Base-by-base conservation (phyloP, 2,113 vertebrate genomes). In the Aramus guarauna region DNA sequence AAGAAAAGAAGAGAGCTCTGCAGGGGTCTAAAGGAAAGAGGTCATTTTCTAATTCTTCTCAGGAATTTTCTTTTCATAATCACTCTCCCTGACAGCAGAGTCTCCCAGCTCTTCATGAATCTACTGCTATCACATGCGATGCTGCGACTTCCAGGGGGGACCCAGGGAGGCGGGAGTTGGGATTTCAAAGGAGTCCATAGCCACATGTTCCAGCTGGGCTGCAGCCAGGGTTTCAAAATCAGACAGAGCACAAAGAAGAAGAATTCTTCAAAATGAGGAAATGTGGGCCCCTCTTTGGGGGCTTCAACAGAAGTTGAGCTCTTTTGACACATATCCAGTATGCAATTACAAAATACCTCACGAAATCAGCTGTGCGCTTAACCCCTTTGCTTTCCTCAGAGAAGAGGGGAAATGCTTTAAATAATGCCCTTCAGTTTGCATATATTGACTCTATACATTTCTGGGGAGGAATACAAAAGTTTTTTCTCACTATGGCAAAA, bases 231-330 rank as follows among this genome's bases (percentile, higher is more conserved):
- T 89, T 95, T 94, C 85, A 93, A 88, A 94, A 85, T 23, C 2
- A 5, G 90, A 68, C 30, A 26, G 23, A 71, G 45, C 60, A 79
- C 55, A 55, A 39, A 75, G 77, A 94, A 64, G 15, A 68, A 55
- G 39, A 94, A 69, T 55, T 92, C 37, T 66, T 86, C 37, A 91
- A 67, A 92, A 94, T 60, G 26, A 85, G 73, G 77, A 89, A 92
- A 76, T 50, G 15, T 69, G 56, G 77, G n/a, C 15, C 19, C 50
- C 36, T 90, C 17, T 82, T 76, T 27, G 48, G 45, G 74, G 69
- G 24, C 60, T 90, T 75, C 81, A 75, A 52, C 14, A 62, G 60
- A 72, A 91, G 43, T 29, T 75, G 48, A 85, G 17, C 3, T 68
- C 23, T 93, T 90, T 58, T 90, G 77, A 82, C 78, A 89, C 15